Base-by-base conservation (phyloP, 2,888 invertebrate species). In the Escarpia spicata region DNA sequence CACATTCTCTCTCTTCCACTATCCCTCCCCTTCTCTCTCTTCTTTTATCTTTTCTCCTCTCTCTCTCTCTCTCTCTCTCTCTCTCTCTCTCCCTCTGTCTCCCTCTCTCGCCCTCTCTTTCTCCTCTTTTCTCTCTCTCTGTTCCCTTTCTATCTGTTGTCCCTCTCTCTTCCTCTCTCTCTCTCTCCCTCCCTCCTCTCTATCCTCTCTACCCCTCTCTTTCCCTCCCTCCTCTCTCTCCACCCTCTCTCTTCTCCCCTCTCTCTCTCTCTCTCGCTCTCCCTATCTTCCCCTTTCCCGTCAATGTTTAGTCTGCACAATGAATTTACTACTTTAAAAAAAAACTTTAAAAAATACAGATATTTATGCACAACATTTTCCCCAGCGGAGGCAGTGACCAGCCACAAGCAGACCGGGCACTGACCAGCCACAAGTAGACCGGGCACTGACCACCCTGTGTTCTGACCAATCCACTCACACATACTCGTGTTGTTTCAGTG, bases 401-500 rank as follows among this genome's bases (percentile, higher is more conserved):
- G 15, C 0, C 52, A 52, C 52, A 52, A 9, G 9, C 8, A 52
- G 52, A 12, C 52, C 2, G 52, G 52, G 0, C 52, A 52, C 52
- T 52, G 52, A 52, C 15, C 10, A 52, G n/a, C 0, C 52, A 52
- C 52, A 52, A 9, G 9, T 52, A 52, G 52, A 12, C 52, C 2
- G 52, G 52, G 0, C 52, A 52, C 52, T 52, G 52, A 52, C 15
- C 10, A 52, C 52, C 52, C 10, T 52, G 12, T 52, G 9, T 52
- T 15, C 52, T 52, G 52, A 2, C 15, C 45, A 45, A 9, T 45
- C 9, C 45, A 10, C 8, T 10, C 45, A 52, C 52, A 52, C 6
- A 52, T 52, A 26, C 3, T n/a, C 75, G n/a, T 92, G 94, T 94
- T 94, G 94, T 97, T 97, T 90, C 97, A 98, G 98, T 99, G 93